Evolutionary conservation across 1,140 invertebrate genomes (phyloP).

Genomic region (Hycleus cichorii): DNA sequence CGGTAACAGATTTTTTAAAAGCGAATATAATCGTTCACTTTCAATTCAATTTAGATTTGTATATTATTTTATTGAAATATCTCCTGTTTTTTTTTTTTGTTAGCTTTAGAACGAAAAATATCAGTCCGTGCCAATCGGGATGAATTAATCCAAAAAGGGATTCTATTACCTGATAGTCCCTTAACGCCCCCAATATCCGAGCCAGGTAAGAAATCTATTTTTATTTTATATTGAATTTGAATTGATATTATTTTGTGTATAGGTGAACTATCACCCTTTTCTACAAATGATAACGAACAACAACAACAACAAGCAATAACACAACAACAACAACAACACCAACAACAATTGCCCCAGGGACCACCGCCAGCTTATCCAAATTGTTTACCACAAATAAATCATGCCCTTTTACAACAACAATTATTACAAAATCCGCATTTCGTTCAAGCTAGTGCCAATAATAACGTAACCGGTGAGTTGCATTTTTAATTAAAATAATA

Average conservation of each 20-base stretch:
- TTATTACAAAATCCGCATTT: constrained; percentile 49
- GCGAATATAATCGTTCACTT: no score
- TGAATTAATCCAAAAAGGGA: constrained; percentile 94
- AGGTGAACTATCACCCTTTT: constrained; percentile 22
- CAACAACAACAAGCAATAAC: no score
- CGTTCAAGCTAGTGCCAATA: constrained; percentile 34
- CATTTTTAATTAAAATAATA: no score
- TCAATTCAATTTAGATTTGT: no score
- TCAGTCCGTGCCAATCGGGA: constrained; percentile 94
- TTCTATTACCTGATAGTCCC: constrained; percentile 82
- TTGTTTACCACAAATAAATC: constrained; percentile 43
- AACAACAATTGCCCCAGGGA: constrained; percentile 28
- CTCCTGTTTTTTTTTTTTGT: constrained; percentile 41
- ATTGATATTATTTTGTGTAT: constrained; percentile 25
- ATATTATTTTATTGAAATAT: no score
- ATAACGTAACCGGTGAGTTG: constrained; percentile 30
- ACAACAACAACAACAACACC: no score
- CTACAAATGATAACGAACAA: constrained; percentile 15
- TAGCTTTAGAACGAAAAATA: constrained; percentile 95
- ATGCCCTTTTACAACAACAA: constrained; percentile 48
- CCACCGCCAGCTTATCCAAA: constrained; percentile 48
- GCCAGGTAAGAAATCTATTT: constrained; percentile 52
- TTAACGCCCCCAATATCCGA: constrained; percentile 66
- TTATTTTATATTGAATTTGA: background rate
- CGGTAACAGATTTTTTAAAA: no score